Percentiles rank a stretch among this genome's conserved stretches.
These are phyloP conservation scores for Chloebia gouldiae DNA, from an alignment of 2,113 vertebrate species.

Conservation along the genomic window DNA sequence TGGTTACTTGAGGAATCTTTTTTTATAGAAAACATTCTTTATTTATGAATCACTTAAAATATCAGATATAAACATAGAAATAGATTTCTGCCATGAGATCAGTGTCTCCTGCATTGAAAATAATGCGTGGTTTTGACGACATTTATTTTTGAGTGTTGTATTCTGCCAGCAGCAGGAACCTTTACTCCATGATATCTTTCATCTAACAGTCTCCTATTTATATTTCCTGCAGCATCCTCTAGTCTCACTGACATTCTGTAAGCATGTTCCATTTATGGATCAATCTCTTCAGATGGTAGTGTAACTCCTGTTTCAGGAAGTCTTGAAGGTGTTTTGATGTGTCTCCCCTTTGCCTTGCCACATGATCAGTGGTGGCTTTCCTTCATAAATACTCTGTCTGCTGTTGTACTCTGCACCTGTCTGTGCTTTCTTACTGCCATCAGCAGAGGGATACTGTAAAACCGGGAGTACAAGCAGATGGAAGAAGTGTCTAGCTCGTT, in stretches of 20 bases:
- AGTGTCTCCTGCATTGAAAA: neutral
- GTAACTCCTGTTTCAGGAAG: neutral
- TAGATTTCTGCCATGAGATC: neutral
- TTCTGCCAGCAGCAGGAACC: neutral
- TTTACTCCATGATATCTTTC: slow-evolving; percentile 21
- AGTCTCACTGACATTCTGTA: neutral
- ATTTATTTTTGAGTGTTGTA: neutral
- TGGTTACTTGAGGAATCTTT: neutral
- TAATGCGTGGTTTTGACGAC: neutral
- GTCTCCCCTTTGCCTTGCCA: neutral
- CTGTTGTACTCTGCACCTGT: neutral
- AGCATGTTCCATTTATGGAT: neutral
- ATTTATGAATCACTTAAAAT: slow-evolving; percentile 18
- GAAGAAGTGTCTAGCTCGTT: neutral
- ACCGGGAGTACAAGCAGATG: neutral
- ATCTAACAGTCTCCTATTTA: slow-evolving; percentile 45
- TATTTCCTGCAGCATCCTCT: slow-evolving; percentile 7
- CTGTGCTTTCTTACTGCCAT: neutral
- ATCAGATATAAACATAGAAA: neutral
- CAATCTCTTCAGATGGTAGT: neutral
- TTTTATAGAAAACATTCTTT: neutral
- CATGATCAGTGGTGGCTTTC: neutral
- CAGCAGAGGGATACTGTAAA: neutral
- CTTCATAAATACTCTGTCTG: neutral
- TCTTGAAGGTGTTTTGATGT: neutral